Conservation (phyloP, 1,140 invertebrate genomes). For the Zaprionus taronus region DNA sequence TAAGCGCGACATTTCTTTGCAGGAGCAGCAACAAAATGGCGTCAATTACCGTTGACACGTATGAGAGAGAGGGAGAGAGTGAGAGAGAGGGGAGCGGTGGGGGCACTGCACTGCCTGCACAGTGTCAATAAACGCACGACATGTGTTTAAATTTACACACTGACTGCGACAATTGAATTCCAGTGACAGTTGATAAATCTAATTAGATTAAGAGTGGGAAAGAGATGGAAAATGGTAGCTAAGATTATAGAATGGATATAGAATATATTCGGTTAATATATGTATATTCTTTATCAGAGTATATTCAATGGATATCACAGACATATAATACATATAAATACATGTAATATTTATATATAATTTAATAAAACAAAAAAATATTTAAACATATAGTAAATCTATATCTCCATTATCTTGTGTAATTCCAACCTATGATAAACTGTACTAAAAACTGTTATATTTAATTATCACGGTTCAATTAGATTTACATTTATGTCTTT, state of each 20-base stretch:
- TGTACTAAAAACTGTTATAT: not conserved
- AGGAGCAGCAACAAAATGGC: slow-evolving; percentile 63
- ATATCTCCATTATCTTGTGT: too few relatives aligned
- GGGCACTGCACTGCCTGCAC: not conserved
- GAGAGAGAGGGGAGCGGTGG: not conserved
- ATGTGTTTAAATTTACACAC: slow-evolving; percentile 13
- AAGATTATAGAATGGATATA: not conserved
- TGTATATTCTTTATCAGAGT: too few relatives aligned
- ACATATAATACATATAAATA: too few relatives aligned
- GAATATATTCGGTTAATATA: too few relatives aligned
- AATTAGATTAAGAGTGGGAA: not conserved
- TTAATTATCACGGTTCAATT: not conserved
- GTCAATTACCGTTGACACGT: slow-evolving; percentile 65
- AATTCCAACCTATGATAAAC: too few relatives aligned
- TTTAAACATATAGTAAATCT: too few relatives aligned
- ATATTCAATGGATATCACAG: too few relatives aligned
- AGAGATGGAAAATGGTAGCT: not conserved
- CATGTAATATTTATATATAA: too few relatives aligned
- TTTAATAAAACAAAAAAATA: too few relatives aligned
- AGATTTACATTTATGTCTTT: not conserved
- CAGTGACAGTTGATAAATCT: not conserved
- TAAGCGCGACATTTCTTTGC: slow-evolving; percentile 50
- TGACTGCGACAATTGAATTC: not conserved
- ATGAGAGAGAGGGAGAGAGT: not conserved
- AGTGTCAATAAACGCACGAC: slow-evolving; percentile 4